These are phyloP conservation scores for Odontothrips loti DNA, from an alignment of 2,888 invertebrate species.

Conservation along the genomic window DNA sequence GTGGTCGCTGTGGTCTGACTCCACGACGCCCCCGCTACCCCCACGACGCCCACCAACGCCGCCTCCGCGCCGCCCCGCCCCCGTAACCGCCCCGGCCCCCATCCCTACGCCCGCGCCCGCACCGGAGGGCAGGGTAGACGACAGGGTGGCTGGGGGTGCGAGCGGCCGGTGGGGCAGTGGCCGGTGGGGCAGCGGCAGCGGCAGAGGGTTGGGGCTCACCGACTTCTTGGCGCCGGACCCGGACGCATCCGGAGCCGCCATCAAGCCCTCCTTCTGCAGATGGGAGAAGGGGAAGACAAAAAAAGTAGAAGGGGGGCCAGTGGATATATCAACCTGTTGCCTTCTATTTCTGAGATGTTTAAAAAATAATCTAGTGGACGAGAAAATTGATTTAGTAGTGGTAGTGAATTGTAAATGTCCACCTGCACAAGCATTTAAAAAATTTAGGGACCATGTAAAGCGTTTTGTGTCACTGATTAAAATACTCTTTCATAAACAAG, in stretches of 20 bases:
- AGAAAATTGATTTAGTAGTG: too few species aligned
- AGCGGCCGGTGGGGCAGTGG: slow-evolving; percentile 37
- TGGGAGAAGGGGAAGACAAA: not conserved
- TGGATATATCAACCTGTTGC: too few species aligned
- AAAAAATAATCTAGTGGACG: too few species aligned
- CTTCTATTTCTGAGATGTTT: too few species aligned
- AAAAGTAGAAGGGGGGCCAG: slow-evolving; percentile 29
- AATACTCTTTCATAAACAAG: too few species aligned
- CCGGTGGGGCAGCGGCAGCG: slow-evolving; percentile 37
- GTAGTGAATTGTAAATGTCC: too few species aligned
- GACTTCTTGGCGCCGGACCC: slow-evolving; percentile 46
- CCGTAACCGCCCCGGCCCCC: slow-evolving; percentile 30
- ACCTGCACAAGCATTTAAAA: too few species aligned
- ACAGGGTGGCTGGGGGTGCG: slow-evolving; percentile 35
- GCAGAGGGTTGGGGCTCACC: slow-evolving; percentile 37
- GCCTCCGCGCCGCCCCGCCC: slow-evolving; percentile 46
- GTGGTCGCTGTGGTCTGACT: slow-evolving; percentile 50
- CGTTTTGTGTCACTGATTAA: too few species aligned
- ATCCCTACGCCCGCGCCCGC: too few species aligned
- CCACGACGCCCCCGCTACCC: slow-evolving; percentile 41
- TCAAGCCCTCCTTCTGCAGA: slow-evolving; percentile 37
- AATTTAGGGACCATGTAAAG: too few species aligned
- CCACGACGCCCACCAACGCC: slow-evolving; percentile 50
- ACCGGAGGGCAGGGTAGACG: slow-evolving; percentile 37
- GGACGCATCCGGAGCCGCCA: slow-evolving; percentile 46